Percentiles rank a stretch among this genome's conserved stretches.
Evolutionary conservation across 2,888 invertebrate genomes (phyloP).

Genomic region (Odontocerum albicorne): DNA sequence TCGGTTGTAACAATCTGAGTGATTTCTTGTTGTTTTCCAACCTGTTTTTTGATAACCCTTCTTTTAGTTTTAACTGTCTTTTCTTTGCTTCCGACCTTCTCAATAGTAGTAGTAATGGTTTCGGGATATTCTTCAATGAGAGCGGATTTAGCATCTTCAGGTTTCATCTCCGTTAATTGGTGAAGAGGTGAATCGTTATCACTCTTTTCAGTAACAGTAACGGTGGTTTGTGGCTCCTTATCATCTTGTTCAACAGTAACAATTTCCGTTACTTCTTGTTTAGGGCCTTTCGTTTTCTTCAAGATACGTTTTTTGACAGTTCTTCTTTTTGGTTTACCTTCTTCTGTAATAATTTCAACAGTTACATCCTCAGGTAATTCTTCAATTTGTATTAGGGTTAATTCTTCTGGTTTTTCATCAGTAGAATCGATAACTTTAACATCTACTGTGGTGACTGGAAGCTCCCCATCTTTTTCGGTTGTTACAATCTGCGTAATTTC

Average conservation of each 20-base stretch:
- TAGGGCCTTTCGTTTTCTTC: conserved; percentile 43
- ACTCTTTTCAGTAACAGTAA: conserved; percentile 36
- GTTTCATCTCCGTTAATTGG: conserved; percentile 38
- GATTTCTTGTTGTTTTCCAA: conserved; percentile 47
- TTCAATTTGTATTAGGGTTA: too few species aligned
- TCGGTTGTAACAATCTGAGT: conserved; percentile 48
- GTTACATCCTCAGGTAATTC: conserved; percentile 17
- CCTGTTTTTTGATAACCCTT: conserved; percentile 38
- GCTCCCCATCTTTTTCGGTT: conserved; percentile 47
- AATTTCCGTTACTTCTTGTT: conserved; percentile 52
- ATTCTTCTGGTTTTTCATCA: too few species aligned
- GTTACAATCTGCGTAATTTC: conserved; percentile 53
- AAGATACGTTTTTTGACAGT: conserved; percentile 47
- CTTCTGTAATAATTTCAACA: conserved; percentile 19
- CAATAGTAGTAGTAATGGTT: conserved; percentile 45
- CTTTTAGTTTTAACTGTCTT: conserved; percentile 39
- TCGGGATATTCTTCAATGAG: conserved; percentile 44
- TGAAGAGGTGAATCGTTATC: too few species aligned
- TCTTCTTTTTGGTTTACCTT: conserved; percentile 42
- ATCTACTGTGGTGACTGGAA: conserved; percentile 44
- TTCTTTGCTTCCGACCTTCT: conserved; percentile 40
- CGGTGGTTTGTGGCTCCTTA: conserved; percentile 38
- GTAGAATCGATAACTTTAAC: conserved; percentile 37
- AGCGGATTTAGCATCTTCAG: too few species aligned
- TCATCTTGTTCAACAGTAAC: conserved; percentile 46